A percentile compares a stretch with the other conserved stretches of the same genome.
Conservation (phyloP, 2,113 vertebrate genomes). For the Pterocles burchelli region DNA sequence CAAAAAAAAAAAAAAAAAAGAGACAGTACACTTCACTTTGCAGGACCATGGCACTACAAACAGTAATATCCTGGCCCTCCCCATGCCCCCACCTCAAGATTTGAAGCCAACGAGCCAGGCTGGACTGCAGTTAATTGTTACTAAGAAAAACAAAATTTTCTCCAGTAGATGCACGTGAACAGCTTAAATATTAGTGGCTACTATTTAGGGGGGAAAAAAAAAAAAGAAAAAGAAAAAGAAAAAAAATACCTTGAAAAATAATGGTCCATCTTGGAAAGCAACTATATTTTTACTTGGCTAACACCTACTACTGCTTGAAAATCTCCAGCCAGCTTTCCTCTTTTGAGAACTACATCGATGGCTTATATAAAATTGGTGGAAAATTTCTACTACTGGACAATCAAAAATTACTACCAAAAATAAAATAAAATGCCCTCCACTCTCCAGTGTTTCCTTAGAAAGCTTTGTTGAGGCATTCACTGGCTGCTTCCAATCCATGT, state of each 20-base stretch:
- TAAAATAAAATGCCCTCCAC: background rate
- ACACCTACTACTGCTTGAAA: background rate
- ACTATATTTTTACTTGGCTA: background rate
- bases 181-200: constrained; percentile 50
- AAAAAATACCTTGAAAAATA: background rate
- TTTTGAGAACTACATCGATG: background rate
- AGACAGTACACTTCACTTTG: background rate
- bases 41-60: background rate
- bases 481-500: background rate
- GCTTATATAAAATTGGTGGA: background rate
- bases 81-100: background rate
- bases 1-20: background rate
- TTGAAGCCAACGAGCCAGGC: background rate
- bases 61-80: background rate
- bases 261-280: background rate
- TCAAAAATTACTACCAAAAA: background rate
- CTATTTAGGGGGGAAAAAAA: background rate
- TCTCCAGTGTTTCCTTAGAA: background rate
- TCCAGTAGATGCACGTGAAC: constrained; percentile 22
- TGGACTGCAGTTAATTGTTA: background rate
- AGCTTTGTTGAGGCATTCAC: background rate
- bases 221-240: too few relatives aligned
- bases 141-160: background rate
- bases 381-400: background rate
- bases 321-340: background rate